phyloP scores from a whole-genome alignment of 2,113 vertebrate species.

The Protomyctophum bolini region DNA sequence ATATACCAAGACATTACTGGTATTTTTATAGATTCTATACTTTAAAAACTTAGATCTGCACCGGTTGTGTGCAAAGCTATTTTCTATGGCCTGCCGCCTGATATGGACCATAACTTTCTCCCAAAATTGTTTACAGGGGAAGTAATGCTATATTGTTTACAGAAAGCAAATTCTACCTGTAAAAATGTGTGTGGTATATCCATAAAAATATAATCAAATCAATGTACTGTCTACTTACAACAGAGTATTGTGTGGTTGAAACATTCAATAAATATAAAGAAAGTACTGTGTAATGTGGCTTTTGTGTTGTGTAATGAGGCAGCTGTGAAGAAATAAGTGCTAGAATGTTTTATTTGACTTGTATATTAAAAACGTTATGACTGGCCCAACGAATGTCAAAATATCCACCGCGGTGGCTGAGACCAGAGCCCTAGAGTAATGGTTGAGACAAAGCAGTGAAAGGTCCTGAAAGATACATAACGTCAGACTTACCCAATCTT shows the following conservation, averaged over 20 bases:
- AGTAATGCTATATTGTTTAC: conserved; percentile 43
- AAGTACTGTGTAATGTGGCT: conserved; percentile 4
- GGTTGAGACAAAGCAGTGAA: too few species aligned
- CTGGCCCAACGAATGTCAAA: too few species aligned
- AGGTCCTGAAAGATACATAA: too few species aligned
- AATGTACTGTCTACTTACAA: conserved; percentile 59
- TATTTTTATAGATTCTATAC: too few species aligned
- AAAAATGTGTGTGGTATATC: conserved; percentile 55
- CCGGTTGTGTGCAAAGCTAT: neutral
- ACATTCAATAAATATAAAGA: conserved; percentile 57
- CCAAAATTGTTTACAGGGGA: conserved; percentile 45
- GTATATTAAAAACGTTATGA: too few species aligned
- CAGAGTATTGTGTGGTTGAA: conserved; percentile 48
- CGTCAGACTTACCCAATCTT: too few species aligned
- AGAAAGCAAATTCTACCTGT: conserved; percentile 50
- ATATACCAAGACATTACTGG: too few species aligned
- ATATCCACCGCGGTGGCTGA: too few species aligned
- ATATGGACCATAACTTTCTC: conserved; percentile 25
- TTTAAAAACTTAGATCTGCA: neutral
- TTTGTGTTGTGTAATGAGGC: neutral
- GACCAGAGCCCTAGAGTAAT: too few species aligned
- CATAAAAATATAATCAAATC: conserved; percentile 57
- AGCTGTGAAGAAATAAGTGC: neutral
- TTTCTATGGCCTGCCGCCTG: neutral
- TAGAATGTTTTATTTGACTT: neutral